Base-by-base conservation (phyloP, 2,888 invertebrate genomes). In the Eretmocerus hayati region DNA sequence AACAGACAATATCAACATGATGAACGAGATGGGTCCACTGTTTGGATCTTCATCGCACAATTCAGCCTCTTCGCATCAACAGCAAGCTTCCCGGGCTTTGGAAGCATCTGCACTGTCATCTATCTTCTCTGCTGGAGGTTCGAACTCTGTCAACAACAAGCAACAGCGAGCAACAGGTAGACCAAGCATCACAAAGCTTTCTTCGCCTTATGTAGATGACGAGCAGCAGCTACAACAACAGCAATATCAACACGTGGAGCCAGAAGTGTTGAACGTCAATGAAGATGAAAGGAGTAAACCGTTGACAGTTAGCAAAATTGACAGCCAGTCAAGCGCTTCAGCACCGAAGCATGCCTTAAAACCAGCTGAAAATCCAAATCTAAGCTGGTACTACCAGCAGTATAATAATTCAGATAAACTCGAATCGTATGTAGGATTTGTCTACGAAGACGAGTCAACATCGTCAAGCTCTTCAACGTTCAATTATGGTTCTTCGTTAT, bases 381-480 rank as follows among this genome's bases (percentile, higher is more conserved):
- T 83, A 72, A 84, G 83, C 59, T 91, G 91, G 91, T 91, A 91
- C 69, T 90, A 86, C 67, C 84, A 84, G 56, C 89, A 88, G 68
- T 90, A 90, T 64, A 87, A 87, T 66, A 82, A 81, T 61, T 80
- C 76, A 3, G 73, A 76, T 56, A n/a, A n/a, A n/a, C 58, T 76
- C 41, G 75, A 77, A 54, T 77, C 78, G 9, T 78, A 68, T 52
- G 62, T 75, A n/a, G 74, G 72, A 19, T 55, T 61, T 13, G 58
- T 56, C 42, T 64, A 69, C 21, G 60, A 49, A 6, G 30, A 52
- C 13, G n/a, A n/a, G n/a, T n/a, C n/a, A n/a, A n/a, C n/a, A n/a
- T n/a, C n/a, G n/a, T n/a, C n/a, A n/a, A n/a, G n/a, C n/a, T n/a
- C n/a, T n/a, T n/a, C n/a, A n/a, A n/a, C n/a, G n/a, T n/a, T n/a